Base-by-base conservation (phyloP, 2,888 invertebrate genomes). In the Cantharis lateralis region DNA sequence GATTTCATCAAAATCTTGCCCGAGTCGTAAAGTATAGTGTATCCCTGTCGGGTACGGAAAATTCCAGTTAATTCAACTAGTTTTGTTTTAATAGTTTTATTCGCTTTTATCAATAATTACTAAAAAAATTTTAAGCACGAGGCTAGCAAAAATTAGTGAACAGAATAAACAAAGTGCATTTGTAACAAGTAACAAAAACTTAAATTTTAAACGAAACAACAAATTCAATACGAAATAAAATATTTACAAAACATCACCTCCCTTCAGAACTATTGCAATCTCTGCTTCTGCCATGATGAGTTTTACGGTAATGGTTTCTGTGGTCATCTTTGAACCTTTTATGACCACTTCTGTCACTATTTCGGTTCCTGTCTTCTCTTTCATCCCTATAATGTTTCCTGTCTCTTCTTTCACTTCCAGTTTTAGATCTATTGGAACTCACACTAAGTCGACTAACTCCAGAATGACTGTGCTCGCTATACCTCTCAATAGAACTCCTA, bases 101-200 rank as follows among this genome's bases (percentile, higher is more conserved):
- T 28, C 10, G 3, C 10, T 10, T 28, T 26, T 10, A 10, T 28
- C 10, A 24, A 24, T 11, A 98, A 80, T 95, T 98, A 82, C 94
- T 98, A 88, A 98, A 98, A 90, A 93, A 94, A 89, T 97, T 97
- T 88, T 95, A 96, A 89, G 96, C 96, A 80, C 20, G 5, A 95
- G 95, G 26, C 87, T 96, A 32, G 13, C 4, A 32, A 32, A 48
- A 48, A 13, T 13, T n/a, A 32, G 13, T n/a, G 32, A 32, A 32
- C 13, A 32, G 32, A 48, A 48, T 0, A 48, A 48, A 13, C 48
- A n/a, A 32, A 48, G n/a, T 48, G 48, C 3, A 48, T 48, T n/a
- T n/a, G 5, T n/a, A 48, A 48, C n/a, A 48, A 48, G n/a, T 48
- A 48, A 48, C 48, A n/a, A 48, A 48, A 48, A 48, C 3, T 48